Conservation (phyloP, 23 tunicate genomes). For the Ciona savignyi region DNA sequence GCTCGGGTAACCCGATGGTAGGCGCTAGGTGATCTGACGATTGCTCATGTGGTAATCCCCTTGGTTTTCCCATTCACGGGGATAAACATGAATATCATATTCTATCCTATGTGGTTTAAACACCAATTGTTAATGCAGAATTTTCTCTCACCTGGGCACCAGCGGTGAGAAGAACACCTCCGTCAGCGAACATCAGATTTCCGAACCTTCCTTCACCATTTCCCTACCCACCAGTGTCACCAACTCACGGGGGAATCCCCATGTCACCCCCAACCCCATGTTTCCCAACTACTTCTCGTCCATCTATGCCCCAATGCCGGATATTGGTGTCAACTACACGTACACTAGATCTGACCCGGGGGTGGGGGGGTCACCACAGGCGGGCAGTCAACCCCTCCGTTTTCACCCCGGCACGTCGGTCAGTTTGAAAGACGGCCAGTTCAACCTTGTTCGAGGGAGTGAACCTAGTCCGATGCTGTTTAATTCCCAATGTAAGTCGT, state of each 20-base stretch:
- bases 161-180: too few relatives aligned
- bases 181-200: background rate
- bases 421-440: constrained; percentile 46
- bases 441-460: constrained; percentile 15
- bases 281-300: constrained; percentile 25
- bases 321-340: constrained; percentile 3
- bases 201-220: background rate
- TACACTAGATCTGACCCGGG: constrained; percentile 4
- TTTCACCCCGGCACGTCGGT: constrained; percentile 61
- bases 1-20: too few relatives aligned
- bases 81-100: too few relatives aligned
- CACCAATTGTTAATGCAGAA: too few relatives aligned
- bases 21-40: too few relatives aligned
- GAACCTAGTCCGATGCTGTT: constrained; percentile 8
- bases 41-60: too few relatives aligned
- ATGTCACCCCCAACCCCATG: constrained; percentile 8
- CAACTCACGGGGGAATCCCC: background rate
- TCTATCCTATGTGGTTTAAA: too few relatives aligned
- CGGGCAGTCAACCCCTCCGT: constrained; percentile 12
- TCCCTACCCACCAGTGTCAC: constrained; percentile 6
- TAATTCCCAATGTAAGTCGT: constrained; percentile 12
- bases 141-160: background rate
- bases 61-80: too few relatives aligned
- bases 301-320: constrained; percentile 26
- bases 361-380: background rate